A percentile compares a stretch with the other conserved stretches of the same genome.
Conservation (phyloP, 1,140 invertebrate genomes). For the Drosophila melanica region DNA sequence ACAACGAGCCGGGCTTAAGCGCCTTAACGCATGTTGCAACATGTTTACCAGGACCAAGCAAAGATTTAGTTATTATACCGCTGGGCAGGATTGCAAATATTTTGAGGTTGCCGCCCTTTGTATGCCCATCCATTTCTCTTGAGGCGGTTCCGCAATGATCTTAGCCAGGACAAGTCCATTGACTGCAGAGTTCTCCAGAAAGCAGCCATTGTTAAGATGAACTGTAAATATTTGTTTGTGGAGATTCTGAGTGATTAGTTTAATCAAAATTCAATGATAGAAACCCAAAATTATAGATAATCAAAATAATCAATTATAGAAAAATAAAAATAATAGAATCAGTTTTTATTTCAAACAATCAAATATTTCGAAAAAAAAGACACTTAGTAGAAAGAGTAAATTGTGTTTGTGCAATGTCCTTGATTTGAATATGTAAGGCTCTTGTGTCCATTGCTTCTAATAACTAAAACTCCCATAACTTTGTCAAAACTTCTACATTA, state of each 20-base stretch:
- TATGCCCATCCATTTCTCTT: slow-evolving; percentile 19
- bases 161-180: slow-evolving; percentile 24
- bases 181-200: slow-evolving; percentile 44
- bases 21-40: slow-evolving; percentile 66
- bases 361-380: too few relatives aligned
- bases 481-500: too few relatives aligned
- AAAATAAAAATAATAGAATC: too few relatives aligned
- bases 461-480: too few relatives aligned
- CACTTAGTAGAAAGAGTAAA: too few relatives aligned
- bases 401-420: too few relatives aligned
- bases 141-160: slow-evolving; percentile 59
- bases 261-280: too few relatives aligned
- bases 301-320: too few relatives aligned
- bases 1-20: slow-evolving; percentile 67
- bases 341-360: too few relatives aligned
- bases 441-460: too few relatives aligned
- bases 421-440: too few relatives aligned
- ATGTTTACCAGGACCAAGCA: slow-evolving; percentile 48
- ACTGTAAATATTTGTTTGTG: not conserved
- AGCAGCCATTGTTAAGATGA: slow-evolving; percentile 10
- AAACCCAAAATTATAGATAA: too few relatives aligned
- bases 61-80: slow-evolving; percentile 53
- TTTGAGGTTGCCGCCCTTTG: slow-evolving; percentile 53
- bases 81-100: slow-evolving; percentile 59
- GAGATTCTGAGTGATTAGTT: not conserved